A percentile compares a stretch with the other conserved stretches of the same genome.
These are phyloP conservation scores for Tetrapedia diversipes DNA, from an alignment of 2,888 invertebrate genomes.

Conservation along the genomic window DNA sequence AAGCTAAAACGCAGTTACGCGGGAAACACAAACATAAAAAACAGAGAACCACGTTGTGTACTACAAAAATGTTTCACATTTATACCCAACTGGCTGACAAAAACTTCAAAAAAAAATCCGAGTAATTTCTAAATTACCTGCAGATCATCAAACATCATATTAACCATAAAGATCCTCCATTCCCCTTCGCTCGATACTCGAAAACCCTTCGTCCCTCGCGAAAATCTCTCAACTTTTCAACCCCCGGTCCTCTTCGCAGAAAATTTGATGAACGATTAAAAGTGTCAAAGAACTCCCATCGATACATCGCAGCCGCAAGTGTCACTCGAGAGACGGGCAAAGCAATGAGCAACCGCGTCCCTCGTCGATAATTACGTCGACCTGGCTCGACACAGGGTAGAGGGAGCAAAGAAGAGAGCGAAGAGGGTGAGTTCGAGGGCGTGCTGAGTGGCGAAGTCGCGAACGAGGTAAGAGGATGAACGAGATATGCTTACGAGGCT, in stretches of 20 bases:
- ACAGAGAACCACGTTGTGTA: not conserved
- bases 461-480: conserved; percentile 61
- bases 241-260: too few species aligned
- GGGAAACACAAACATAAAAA: not conserved
- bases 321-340: not conserved
- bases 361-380: conserved; percentile 44
- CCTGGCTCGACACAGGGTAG: conserved; percentile 14
- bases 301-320: conserved; percentile 6
- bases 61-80: too few species aligned
- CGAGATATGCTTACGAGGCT: conserved; percentile 77
- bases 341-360: conserved; percentile 3
- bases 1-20: not conserved
- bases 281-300: not conserved
- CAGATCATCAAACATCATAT: too few species aligned
- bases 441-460: conserved; percentile 62
- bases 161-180: too few species aligned
- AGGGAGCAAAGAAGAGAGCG: conserved; percentile 2
- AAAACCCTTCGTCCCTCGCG: too few species aligned
- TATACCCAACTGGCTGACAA: too few species aligned
- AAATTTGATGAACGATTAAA: conserved; percentile 1
- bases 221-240: too few species aligned
- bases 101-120: too few species aligned
- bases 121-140: too few species aligned
- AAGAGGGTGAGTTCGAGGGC: conserved; percentile 41
- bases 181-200: too few species aligned